Evolutionary conservation across 2,888 invertebrate genomes (phyloP).

Genomic region (Volucella zonaria): DNA sequence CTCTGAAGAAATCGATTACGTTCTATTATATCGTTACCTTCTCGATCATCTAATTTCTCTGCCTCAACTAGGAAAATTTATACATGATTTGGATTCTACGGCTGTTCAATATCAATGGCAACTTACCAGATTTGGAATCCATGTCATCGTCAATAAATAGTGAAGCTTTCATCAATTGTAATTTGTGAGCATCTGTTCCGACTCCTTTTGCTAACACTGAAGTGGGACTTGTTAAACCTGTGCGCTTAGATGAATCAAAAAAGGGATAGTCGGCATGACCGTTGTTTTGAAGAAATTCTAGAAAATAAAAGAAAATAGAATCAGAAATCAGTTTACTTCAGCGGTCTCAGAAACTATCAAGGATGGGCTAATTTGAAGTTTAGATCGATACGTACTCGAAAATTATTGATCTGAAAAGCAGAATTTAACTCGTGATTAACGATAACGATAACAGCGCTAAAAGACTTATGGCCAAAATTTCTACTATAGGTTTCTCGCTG

Average conservation of each 20-base stretch:
- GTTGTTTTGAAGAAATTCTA: constrained; percentile 79
- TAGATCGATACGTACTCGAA: no score
- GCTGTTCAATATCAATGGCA: not conserved
- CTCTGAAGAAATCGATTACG: constrained; percentile 62
- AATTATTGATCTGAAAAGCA: no score
- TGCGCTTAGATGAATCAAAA: constrained; percentile 76
- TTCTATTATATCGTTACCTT: constrained; percentile 64
- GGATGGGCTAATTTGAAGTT: no score
- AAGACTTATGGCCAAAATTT: no score
- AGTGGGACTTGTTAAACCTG: constrained; percentile 84
- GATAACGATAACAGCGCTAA: no score
- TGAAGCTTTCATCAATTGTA: constrained; percentile 93
- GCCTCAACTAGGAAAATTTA: constrained; percentile 65
- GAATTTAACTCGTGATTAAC: no score
- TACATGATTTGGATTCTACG: not conserved
- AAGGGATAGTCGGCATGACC: constrained; percentile 77
- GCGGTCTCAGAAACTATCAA: no score
- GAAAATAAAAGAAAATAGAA: not conserved
- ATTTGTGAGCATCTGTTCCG: constrained; percentile 86
- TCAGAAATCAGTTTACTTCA: not conserved
- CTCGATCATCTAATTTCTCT: constrained; percentile 66
- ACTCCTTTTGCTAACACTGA: constrained; percentile 86
- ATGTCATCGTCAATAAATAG: constrained; percentile 83
- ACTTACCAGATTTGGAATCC: constrained; percentile 78
- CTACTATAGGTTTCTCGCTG: no score